Conservation (phyloP, 2,888 invertebrate species). For the Cetonia aurata region DNA sequence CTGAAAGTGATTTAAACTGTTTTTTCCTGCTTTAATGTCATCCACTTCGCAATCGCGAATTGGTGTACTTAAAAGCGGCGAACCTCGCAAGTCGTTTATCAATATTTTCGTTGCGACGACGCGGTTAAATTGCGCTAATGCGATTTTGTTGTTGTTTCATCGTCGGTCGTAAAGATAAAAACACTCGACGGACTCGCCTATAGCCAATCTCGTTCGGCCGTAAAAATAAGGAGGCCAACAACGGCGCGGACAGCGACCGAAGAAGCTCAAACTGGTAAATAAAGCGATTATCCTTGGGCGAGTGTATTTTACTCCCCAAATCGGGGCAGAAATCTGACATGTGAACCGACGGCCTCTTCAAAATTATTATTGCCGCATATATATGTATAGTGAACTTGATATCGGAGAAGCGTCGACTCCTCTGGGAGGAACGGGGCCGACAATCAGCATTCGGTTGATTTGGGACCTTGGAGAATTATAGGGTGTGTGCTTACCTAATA, state of each 20-base stretch:
- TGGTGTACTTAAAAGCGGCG: too few species aligned
- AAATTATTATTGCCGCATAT: conserved; percentile 49
- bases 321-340: conserved; percentile 48
- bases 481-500: conserved; percentile 15
- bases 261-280: conserved; percentile 20
- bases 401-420: conserved; percentile 48
- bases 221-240: conserved; percentile 5
- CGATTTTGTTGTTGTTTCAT: conserved; percentile 31
- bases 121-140: conserved; percentile 15
- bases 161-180: conserved; percentile 21
- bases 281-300: conserved; percentile 25
- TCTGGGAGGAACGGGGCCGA: conserved; percentile 45
- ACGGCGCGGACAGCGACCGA: conserved; percentile 9
- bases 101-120: conserved; percentile 26
- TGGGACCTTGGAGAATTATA: conserved; percentile 43
- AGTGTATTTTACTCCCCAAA: neutral
- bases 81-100: conserved; percentile 7
- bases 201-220: neutral
- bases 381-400: conserved; percentile 40
- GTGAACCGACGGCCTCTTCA: conserved; percentile 46
- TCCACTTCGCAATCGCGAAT: too few species aligned
- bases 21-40: too few species aligned
- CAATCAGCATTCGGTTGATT: conserved; percentile 51
- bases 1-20: too few species aligned
- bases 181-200: conserved; percentile 23